phyloP scores from a whole-genome alignment of 2,888 invertebrate species.

The Ophion ellenae region DNA sequence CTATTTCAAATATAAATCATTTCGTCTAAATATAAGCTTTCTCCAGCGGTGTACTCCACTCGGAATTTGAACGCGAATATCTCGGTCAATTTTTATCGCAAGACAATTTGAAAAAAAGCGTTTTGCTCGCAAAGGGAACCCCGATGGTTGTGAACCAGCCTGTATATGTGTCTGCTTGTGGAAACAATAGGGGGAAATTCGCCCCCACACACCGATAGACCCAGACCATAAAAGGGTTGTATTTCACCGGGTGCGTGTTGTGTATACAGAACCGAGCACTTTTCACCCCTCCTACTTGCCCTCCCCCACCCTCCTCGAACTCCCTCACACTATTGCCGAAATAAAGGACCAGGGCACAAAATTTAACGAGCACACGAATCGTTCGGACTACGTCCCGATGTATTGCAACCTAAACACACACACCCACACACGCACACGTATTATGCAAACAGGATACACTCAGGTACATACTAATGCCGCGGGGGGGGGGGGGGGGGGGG shows the following conservation, averaged over 20 bases:
- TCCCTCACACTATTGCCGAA: background rate
- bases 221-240: constrained; percentile 48
- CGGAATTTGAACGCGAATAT: too few relatives aligned
- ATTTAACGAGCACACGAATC: constrained; percentile 1
- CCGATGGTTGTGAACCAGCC: background rate
- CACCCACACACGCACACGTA: background rate
- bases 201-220: constrained; percentile 1
- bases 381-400: background rate
- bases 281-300: constrained; percentile 38
- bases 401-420: background rate
- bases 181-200: constrained; percentile 44
- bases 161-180: background rate
- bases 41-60: too few relatives aligned
- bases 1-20: too few relatives aligned
- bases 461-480: too few relatives aligned
- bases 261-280: constrained; percentile 42
- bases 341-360: constrained; percentile 1
- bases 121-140: too few relatives aligned
- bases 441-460: constrained; percentile 3
- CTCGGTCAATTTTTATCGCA: too few relatives aligned
- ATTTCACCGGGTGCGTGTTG: constrained; percentile 38
- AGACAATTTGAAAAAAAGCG: too few relatives aligned
- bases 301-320: background rate
- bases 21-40: too few relatives aligned
- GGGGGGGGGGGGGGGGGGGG: too few relatives aligned